phyloP scores from a whole-genome alignment of 1,140 invertebrate genomes.

The Leptinotarsa defecta region DNA sequence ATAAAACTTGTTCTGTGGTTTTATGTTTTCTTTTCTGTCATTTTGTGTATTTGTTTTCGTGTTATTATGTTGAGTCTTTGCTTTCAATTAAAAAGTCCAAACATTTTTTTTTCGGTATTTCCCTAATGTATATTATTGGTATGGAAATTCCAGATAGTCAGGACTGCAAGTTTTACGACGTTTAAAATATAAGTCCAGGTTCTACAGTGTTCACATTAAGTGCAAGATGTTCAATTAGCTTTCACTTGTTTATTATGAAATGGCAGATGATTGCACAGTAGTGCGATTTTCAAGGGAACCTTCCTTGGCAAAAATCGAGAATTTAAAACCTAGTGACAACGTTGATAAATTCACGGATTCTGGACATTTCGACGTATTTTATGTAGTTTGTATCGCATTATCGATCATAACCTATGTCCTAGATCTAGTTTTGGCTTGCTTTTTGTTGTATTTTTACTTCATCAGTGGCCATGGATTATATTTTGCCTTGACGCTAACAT shows the following conservation, averaged over 20 bases:
- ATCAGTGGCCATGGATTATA: conserved; percentile 52
- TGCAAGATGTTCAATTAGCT: background rate
- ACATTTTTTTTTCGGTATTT: too few relatives aligned
- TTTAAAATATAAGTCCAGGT: too few relatives aligned
- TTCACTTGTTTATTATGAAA: conserved; percentile 28
- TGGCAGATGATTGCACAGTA: conserved; percentile 54
- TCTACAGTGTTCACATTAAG: background rate
- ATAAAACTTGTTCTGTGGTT: too few relatives aligned
- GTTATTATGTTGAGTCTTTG: too few relatives aligned
- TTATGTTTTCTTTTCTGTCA: too few relatives aligned
- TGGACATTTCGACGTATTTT: conserved; percentile 51
- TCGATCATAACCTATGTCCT: conserved; percentile 57
- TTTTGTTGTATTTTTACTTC: conserved; percentile 57
- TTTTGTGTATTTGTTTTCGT: too few relatives aligned
- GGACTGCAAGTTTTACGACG: too few relatives aligned
- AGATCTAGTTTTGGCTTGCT: conserved; percentile 56
- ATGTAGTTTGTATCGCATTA: conserved; percentile 53
- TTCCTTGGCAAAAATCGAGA: conserved; percentile 51
- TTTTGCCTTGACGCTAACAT: conserved; percentile 58
- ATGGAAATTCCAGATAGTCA: too few relatives aligned
- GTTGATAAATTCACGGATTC: conserved; percentile 47
- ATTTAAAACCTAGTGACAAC: conserved; percentile 48
- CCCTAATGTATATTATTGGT: too few relatives aligned
- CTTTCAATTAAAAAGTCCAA: too few relatives aligned
- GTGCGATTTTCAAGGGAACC: conserved; percentile 55